Conservation (phyloP, 2,888 invertebrate species). For the Teleiodes luculella region DNA sequence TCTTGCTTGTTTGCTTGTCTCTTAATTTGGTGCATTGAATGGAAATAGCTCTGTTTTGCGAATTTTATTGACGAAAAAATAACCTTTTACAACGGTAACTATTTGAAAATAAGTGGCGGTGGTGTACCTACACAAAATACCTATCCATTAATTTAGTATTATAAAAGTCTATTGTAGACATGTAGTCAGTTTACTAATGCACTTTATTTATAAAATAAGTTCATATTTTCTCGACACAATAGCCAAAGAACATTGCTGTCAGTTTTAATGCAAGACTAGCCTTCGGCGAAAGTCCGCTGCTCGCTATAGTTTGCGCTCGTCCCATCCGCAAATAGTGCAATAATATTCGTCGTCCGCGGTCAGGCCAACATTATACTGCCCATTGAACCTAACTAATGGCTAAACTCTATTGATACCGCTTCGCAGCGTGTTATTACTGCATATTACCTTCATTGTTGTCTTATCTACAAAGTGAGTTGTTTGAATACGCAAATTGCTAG, state of each 20-base stretch:
- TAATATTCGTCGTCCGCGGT: not conserved
- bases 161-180: too few relatives aligned
- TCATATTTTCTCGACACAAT: constrained; percentile 12
- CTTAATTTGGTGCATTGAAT: too few relatives aligned
- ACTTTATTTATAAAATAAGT: not conserved
- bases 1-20: too few relatives aligned
- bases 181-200: not conserved
- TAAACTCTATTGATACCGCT: constrained; percentile 28
- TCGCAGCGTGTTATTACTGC: constrained; percentile 24
- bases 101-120: too few relatives aligned
- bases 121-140: too few relatives aligned
- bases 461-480: constrained; percentile 10
- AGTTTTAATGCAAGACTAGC: constrained; percentile 1
- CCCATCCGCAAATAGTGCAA: constrained; percentile 18
- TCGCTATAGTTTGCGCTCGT: constrained; percentile 16
- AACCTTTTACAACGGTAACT: too few relatives aligned
- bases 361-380: constrained; percentile 20
- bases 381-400: constrained; percentile 28
- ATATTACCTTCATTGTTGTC: constrained; percentile 23
- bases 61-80: too few relatives aligned
- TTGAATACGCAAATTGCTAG: constrained; percentile 4
- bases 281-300: constrained; percentile 12
- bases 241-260: constrained; percentile 11
- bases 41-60: too few relatives aligned
- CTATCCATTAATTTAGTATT: too few relatives aligned